These are phyloP conservation scores for Antidorcas marsupialis DNA, from an alignment of 2,113 vertebrate genomes.

Conservation along the genomic window DNA sequence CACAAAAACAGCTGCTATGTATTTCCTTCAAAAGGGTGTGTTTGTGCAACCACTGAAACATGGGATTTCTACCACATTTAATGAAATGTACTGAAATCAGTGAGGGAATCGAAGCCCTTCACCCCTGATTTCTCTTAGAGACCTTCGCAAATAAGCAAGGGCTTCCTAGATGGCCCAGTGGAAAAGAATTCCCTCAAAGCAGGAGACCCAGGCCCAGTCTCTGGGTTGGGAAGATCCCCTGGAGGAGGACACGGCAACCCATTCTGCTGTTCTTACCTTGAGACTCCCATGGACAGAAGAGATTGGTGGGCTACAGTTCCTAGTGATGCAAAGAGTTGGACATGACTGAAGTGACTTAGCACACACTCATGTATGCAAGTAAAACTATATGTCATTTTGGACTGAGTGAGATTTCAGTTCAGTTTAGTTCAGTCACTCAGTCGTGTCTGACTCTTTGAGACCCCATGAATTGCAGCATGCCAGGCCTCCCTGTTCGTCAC, in stretches of 20 bases:
- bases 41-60: not conserved
- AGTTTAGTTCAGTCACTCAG: too few species aligned
- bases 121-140: not conserved
- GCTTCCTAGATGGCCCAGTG: not conserved
- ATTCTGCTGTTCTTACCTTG: not conserved
- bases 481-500: too few species aligned
- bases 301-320: not conserved
- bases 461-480: too few species aligned
- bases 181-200: not conserved
- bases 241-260: not conserved
- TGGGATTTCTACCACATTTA: not conserved
- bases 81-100: not conserved
- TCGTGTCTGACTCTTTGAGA: fast-evolving
- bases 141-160: not conserved
- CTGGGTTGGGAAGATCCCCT: not conserved
- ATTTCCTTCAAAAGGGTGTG: not conserved
- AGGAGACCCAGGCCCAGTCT: not conserved
- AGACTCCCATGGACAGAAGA: not conserved
- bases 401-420: not conserved
- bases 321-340: fast-evolving
- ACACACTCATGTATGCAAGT: not conserved
- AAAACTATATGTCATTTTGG: not conserved
- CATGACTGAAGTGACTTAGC: not conserved
- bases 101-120: not conserved
- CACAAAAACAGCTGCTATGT: not conserved